Evolutionary conservation across 2,888 invertebrate species (phyloP).

Genomic region (Brachyptera risi): DNA sequence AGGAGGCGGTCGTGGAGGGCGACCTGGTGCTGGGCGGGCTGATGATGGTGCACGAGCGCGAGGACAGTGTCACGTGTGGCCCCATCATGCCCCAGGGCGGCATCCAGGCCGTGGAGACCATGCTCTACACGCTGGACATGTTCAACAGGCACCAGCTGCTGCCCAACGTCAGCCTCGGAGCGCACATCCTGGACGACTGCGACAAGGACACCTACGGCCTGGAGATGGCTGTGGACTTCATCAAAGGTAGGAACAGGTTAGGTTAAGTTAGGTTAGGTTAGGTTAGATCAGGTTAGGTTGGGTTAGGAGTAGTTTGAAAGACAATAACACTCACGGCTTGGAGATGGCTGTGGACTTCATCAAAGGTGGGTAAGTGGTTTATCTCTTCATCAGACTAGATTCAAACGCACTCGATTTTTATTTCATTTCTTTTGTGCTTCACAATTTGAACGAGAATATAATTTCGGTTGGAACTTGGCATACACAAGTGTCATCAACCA

Average conservation of each 20-base stretch:
- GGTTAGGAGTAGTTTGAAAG: no score
- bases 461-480: no score
- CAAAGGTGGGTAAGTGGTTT: no score
- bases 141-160: constrained; percentile 62
- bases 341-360: constrained; percentile 96
- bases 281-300: no score
- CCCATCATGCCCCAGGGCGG: constrained; percentile 94
- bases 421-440: no score
- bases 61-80: constrained; percentile 83
- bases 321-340: constrained; percentile 89
- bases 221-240: constrained; percentile 94
- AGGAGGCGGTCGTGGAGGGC: constrained; percentile 83
- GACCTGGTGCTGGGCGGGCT: constrained; percentile 84
- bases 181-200: constrained; percentile 89
- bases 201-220: constrained; percentile 94
- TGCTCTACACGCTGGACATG: constrained; percentile 85
- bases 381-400: no score
- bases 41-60: constrained; percentile 93
- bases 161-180: constrained; percentile 77
- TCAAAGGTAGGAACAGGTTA: constrained; percentile 90
- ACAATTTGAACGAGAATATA: no score
- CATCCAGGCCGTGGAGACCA: constrained; percentile 83
- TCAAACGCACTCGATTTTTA: no score
- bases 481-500: no score
- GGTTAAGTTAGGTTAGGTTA: no score